Evolutionary conservation across 2,888 invertebrate genomes (phyloP).

Genomic region (Troides aeacus): DNA sequence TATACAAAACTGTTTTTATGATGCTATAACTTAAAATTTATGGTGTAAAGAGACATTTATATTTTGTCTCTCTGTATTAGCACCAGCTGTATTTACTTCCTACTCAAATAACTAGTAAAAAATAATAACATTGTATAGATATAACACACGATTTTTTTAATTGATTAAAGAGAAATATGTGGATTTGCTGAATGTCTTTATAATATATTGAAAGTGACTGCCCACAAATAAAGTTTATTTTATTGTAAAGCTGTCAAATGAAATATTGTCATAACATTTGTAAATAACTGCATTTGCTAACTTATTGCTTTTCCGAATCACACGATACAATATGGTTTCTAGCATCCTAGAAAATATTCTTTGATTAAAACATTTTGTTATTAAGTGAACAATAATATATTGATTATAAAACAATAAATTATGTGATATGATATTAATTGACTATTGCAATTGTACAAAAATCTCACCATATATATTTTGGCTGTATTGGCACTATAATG

Average conservation of each 20-base stretch:
- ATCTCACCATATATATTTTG: not conserved
- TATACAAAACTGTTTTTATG: too few species aligned
- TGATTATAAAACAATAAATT: not conserved
- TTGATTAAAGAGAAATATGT: not conserved
- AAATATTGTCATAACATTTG: not conserved
- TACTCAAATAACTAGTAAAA: too few species aligned
- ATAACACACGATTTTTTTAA: too few species aligned
- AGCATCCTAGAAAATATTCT: too few species aligned
- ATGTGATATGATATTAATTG: constrained; percentile 25
- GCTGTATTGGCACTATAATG: constrained; percentile 8
- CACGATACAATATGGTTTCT: not conserved
- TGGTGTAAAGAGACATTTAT: too few species aligned
- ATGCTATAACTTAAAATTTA: too few species aligned
- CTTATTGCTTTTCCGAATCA: not conserved
- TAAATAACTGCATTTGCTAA: not conserved
- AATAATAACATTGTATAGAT: too few species aligned
- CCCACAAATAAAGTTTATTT: not conserved
- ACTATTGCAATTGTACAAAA: constrained; percentile 20
- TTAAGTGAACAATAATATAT: not conserved
- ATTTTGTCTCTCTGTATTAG: too few species aligned
- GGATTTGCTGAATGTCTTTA: not conserved
- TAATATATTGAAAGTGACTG: not conserved
- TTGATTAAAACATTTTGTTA: not conserved
- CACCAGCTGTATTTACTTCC: too few species aligned
- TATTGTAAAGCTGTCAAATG: not conserved